Evolutionary conservation across 1,140 invertebrate species (phyloP), one percentile per base, ranked within the genome.

Genomic region (Pomacea maculata): DNA sequence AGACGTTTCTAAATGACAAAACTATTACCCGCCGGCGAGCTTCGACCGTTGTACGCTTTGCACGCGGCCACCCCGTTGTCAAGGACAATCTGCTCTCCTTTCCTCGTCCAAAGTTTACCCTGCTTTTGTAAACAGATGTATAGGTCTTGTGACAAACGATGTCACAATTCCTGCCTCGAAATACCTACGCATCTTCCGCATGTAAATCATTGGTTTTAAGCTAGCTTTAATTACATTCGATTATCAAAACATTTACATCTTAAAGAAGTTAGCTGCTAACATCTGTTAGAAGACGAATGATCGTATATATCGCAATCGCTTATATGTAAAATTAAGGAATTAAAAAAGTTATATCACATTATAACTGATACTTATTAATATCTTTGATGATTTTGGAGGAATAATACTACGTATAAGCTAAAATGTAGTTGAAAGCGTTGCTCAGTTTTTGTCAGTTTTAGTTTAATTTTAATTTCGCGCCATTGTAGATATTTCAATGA

Each of bases 11-110:
- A 45, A 45, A 45, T 45, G 2, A 45, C 6, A 45, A 4, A 45
- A 45, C 34, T 3, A 57, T 63, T 29, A 76, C 75, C 75, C 14
- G 6, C 19, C 2, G n/a, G 34, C 1, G 75, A 76, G 57, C 64
- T 17, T 17, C 61, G 55, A 10, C 75, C 75, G 57, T 76, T 76
- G 75, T 76, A 76, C 15, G 61, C 75, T 25, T 55, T 76, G 14
- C 75, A 76, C 75, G 29, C 25, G 11, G 54, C 55, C 19, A 61
- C n/a, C 15, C 21, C 19, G 61, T 55, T 29, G 4, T 76, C 61
- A 55, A 76, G 3, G 17, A 25, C 75, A 55, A 76, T 63, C n/a
- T 64, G 55, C n/a, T 76, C 75, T 1, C 75, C 75, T 34, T 76
- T 76, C 34, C 75, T 63, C 19, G 55, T 76, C 75, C 61, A 64